Evolutionary conservation across 2,113 vertebrate species (phyloP), one percentile per base, ranked within the genome.

Genomic region (Chlamydotis undulata): DNA sequence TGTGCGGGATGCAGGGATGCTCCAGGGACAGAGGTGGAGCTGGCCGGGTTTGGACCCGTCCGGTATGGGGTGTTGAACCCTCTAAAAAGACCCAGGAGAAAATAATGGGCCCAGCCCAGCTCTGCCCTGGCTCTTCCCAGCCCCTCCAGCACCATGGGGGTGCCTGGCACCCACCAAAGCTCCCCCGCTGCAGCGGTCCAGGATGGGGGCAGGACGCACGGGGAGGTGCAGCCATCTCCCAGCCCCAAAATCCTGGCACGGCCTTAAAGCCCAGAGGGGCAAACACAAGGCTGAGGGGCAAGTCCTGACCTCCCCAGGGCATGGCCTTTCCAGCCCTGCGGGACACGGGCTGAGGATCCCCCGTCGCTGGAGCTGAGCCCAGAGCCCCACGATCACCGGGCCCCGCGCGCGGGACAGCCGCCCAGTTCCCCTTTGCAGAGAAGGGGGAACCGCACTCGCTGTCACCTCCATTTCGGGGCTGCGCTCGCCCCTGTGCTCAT

Each of bases 371-470:
- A 37, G 61, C 80, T 19, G 35, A 45, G 67, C 61, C 80, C 79
- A 19, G 53, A 76, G 28, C 87, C 67, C 19, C 31, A 1, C 2
- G 0, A 18, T 17, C 33, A 1, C 35, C 6, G 57, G 33, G 14
- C 23, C 26, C 14, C 2, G 1, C 17, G 0, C 3, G 28, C 55
- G 23, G 55, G 41, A 14, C 3, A 3, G 45, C 23, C 5, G 0
- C 53, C n/a, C 6, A 0, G 7, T 29, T 35, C 17, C 39, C 45
- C 57, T 45, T 47, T 25, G 39, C 3, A 1, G 56, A 76, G 57
- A 70, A 23, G 49, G 41, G 47, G 68, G n/a, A 19, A 35, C 69
- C 3, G 2, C 50, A 69, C 55, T 52, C 21, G 0, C 23, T 5
- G 10, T 19, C 3, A 2, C 52, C 59, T 55, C 68, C 0, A 0